Base-by-base conservation (phyloP, 1,140 invertebrate genomes). In the Xylocopa sonorina region DNA sequence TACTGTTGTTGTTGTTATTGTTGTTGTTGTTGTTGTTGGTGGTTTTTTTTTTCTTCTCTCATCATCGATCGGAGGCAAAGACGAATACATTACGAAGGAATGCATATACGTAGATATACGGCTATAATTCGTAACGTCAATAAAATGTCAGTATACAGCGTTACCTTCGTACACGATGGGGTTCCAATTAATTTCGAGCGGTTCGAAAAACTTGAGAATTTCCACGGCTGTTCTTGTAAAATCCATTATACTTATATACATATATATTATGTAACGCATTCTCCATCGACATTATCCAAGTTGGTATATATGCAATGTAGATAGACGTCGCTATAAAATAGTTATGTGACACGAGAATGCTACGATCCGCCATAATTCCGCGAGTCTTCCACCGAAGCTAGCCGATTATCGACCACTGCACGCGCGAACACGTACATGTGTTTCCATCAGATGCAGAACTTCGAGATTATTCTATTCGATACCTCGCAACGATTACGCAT, bases 101-200 rank as follows among this genome's bases (percentile, higher is more conserved):
- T n/a, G n/a, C n/a, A n/a, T n/a, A n/a, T n/a, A n/a, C n/a, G 9
- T 9, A 66, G 46, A 1, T 38, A 68, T 63, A 21, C 53, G 64
- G 29, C 55, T 41, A 48, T 78, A 73, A 55, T 68, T 68, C 57
- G 63, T 75, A 68, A 81, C 53, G 58, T 63, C 29, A n/a, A 43
- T 57, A 76, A 27, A 5, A 83, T 48, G 82, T 81, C n/a, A n/a
- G 77, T 83, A 89, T 73, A 87, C 90, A 88, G 88, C 90, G 87
- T 89, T 90, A 89, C 89, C 90, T 91, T 91, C 75, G 85, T 87
- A 88, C 63, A 88, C 73, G 77, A 81, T 67, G 85, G 21, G 10
- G 82, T 69, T 72, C 78, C 68, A 84, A 73, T 80, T 88, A 89
- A 88, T 89, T 88, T 89, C 88, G 79, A 75, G 87, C 81, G 84